Base-by-base conservation (phyloP, 2,113 vertebrate species). In the Ptilorrhoa leucosticta region DNA sequence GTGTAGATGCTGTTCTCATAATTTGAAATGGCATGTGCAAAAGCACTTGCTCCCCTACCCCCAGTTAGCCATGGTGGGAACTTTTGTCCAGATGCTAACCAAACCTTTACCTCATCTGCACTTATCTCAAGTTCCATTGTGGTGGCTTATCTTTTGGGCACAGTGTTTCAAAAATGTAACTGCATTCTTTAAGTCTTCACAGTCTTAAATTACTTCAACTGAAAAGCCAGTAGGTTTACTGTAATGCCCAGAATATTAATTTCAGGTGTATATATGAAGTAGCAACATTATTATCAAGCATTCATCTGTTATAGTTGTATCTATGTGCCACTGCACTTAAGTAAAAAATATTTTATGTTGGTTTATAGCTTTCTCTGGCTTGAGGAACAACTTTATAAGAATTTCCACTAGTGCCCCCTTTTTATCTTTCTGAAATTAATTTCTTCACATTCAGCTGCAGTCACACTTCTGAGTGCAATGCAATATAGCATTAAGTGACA, bases 341-440 rank as follows among this genome's bases (percentile, higher is more conserved):
- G 72, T 0, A 4, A 60, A 93, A 70, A 54, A 11, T 9, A 47
- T 61, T 76, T 91, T 40, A 22, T 69, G 8, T 27, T 0, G 1
- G 4, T 78, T 78, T 69, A n/a, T 48, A 61, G 5, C 7, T 69
- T 77, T 71, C 50, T 1, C 33, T 72, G 14, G 7, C 10, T 35
- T 60, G 15, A 58, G 11, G 70, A 78, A 31, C 3, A 60, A 37
- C 30, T 77, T 83, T 22, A 17, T 42, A 39, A 60, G 54, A 64
- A n/a, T 69, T 85, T 51, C 27, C 18, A 40, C 8, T 13, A 5
- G 2, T 27, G 3, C 6, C 2, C 2, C 4, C 1, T 22, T 42
- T 85, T 50, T 44, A 30, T 31, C 44, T 65, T 35, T 37, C 26
- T 40, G 37, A 85, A 88, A 64, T 44, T 50, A 48, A 16, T 73